Evolutionary conservation across 2,797 vertebrate genomes (phyloP).

Genomic region (Parauchenoglanis punctatus): DNA sequence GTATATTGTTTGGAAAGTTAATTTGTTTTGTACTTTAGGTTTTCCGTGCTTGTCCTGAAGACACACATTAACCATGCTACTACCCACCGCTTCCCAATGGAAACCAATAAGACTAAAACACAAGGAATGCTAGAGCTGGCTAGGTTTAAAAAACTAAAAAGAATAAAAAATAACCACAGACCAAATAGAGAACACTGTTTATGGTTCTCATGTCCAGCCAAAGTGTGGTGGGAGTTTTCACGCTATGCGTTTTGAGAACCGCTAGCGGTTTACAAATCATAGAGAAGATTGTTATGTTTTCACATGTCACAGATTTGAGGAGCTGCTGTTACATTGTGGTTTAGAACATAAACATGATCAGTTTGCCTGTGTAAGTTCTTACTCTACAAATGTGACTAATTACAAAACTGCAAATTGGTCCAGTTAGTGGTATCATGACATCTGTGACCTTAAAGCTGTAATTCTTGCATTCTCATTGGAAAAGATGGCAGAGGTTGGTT

Average conservation of each 20-base stretch:
- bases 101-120: background rate
- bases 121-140: background rate
- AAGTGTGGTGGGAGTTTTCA: background rate
- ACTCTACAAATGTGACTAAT: background rate
- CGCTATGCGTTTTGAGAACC: background rate
- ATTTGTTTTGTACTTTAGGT: background rate
- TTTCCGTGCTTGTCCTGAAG: background rate
- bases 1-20: background rate
- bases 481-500: conserved; percentile 17
- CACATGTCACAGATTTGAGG: background rate
- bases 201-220: background rate
- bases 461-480: background rate
- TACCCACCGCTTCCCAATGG: background rate
- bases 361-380: background rate
- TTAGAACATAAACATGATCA: background rate
- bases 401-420: background rate
- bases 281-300: background rate
- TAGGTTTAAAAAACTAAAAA: background rate
- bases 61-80: background rate
- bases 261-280: conserved; percentile 1
- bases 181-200: background rate
- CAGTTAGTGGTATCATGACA: background rate
- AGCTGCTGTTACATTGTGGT: background rate
- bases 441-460: background rate
- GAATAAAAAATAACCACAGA: background rate